These are phyloP conservation scores for Ahaetulla prasina DNA, from an alignment of 2,113 vertebrate genomes.

Conservation along the genomic window DNA sequence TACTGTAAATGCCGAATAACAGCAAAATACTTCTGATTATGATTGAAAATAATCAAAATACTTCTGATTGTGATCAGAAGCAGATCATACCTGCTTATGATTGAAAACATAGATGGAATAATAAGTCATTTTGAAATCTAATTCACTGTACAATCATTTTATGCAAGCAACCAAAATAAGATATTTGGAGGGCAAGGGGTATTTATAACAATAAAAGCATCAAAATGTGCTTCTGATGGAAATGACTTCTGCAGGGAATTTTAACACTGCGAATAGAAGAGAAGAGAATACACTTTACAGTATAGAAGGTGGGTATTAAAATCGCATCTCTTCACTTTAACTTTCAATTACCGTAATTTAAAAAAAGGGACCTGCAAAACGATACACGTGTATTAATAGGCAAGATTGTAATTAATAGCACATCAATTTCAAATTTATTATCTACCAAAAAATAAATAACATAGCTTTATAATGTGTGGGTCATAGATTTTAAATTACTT, in stretches of 20 bases:
- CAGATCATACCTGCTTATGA: background rate
- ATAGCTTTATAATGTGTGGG: constrained; percentile 62
- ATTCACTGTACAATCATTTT: background rate
- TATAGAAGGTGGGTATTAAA: background rate
- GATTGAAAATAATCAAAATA: background rate
- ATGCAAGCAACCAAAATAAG: constrained; percentile 15
- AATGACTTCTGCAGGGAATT: constrained; percentile 1
- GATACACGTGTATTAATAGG: constrained; percentile 54
- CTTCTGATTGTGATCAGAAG: background rate
- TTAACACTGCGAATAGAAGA: background rate
- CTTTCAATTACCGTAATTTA: constrained; percentile 48
- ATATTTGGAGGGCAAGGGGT: background rate
- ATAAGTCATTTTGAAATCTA: constrained; percentile 15
- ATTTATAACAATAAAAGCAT: background rate
- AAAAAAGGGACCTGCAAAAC: constrained; percentile 57
- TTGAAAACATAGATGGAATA: background rate
- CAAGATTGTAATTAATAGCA: constrained; percentile 66
- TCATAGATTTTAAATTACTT: constrained; percentile 71
- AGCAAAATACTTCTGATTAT: background rate
- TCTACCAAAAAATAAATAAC: constrained; percentile 74
- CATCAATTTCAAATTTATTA: constrained; percentile 64
- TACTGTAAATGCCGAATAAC: background rate
- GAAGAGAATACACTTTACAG: background rate
- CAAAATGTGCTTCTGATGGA: background rate
- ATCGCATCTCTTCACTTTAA: constrained; percentile 32